Conservation (phyloP, 2,113 vertebrate species). For the Isurus oxyrinchus region DNA sequence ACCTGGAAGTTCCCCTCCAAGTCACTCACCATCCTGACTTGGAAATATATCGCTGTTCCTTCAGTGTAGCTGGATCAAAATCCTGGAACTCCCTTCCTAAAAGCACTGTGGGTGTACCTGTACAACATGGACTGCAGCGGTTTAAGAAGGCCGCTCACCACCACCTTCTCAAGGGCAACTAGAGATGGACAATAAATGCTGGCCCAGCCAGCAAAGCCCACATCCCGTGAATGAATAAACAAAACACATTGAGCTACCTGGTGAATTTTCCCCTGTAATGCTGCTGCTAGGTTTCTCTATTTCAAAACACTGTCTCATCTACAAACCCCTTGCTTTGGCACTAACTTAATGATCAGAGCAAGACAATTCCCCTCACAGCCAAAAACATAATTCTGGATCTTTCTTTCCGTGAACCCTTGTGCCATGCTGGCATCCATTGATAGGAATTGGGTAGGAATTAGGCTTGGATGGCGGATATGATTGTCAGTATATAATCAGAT, state of each 20-base stretch:
- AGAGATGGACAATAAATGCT: too few relatives aligned
- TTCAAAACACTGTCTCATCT: neutral
- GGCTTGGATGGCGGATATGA: neutral
- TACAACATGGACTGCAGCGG: too few relatives aligned
- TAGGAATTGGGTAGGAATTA: slow-evolving; percentile 4
- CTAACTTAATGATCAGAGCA: neutral
- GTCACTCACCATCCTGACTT: too few relatives aligned
- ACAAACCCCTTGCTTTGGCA: neutral
- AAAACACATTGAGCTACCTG: neutral
- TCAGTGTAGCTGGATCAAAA: too few relatives aligned
- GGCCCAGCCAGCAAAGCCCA: too few relatives aligned
- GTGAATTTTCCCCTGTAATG: neutral
- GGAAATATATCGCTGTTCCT: too few relatives aligned
- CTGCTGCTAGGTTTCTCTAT: neutral
- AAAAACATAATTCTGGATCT: neutral
- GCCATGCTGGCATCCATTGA: neutral
- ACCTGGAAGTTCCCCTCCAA: too few relatives aligned
- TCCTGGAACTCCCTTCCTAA: too few relatives aligned
- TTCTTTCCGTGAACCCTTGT: slow-evolving; percentile 20
- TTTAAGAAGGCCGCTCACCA: too few relatives aligned
- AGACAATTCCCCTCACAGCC: neutral
- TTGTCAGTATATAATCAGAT: slow-evolving; percentile 20
- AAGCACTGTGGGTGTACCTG: too few relatives aligned
- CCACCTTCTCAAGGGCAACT: too few relatives aligned
- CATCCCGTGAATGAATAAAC: too few relatives aligned